A percentile compares a stretch with the other conserved stretches of the same genome.
phyloP scores from a whole-genome alignment of 2,888 invertebrate species.

The Philereme vetulata region DNA sequence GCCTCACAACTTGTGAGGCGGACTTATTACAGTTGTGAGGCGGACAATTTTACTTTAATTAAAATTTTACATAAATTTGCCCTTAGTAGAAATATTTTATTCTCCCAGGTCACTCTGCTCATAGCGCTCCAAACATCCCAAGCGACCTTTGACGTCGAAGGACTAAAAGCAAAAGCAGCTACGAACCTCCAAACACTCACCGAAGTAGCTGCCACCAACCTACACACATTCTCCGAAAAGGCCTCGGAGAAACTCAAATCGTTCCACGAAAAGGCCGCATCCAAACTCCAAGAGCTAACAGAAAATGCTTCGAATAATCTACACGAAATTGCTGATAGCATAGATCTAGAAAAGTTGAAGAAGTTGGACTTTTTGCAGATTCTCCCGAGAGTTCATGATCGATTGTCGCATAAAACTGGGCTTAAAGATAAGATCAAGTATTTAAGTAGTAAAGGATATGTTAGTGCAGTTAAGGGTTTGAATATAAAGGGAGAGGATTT shows the following conservation, averaged over 20 bases:
- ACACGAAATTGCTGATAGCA: conserved; percentile 36
- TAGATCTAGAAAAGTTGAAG: conserved; percentile 56
- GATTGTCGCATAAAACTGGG: conserved; percentile 35
- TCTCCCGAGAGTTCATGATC: conserved; percentile 48
- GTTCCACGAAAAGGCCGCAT: conserved; percentile 43
- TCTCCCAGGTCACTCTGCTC: conserved; percentile 59
- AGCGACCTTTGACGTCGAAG: conserved; percentile 60
- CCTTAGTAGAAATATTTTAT: not conserved
- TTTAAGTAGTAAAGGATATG: conserved; percentile 16
- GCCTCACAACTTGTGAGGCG: no score
- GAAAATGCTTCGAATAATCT: conserved; percentile 42
- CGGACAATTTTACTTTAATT: no score
- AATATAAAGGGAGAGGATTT: conserved; percentile 37
- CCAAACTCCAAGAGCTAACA: conserved; percentile 46
- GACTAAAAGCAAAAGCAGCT: conserved; percentile 57
- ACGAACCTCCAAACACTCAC: conserved; percentile 46
- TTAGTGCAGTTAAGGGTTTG: conserved; percentile 36
- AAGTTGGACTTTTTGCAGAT: conserved; percentile 53
- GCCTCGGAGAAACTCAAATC: conserved; percentile 47
- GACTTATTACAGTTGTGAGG: no score
- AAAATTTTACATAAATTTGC: no score
- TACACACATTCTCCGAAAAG: conserved; percentile 45
- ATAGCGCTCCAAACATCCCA: conserved; percentile 50
- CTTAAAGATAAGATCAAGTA: conserved; percentile 32
- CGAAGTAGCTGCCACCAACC: conserved; percentile 48